Evolutionary conservation across 64 coral and sea anemone genomes (phyloP).

Genomic region (Montipora capricornis): DNA sequence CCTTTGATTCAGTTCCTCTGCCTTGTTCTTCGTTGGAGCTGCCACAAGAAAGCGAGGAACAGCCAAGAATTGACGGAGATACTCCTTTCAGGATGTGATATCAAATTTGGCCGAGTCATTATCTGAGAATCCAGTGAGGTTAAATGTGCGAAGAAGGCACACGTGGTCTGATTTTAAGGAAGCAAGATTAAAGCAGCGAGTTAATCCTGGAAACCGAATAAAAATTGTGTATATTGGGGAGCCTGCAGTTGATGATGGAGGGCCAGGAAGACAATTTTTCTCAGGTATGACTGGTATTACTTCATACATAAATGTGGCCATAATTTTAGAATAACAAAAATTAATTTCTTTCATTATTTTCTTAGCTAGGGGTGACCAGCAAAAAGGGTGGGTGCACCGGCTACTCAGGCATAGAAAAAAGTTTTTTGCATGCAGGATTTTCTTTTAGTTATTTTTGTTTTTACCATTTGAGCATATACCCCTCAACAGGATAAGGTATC

Average conservation of each 20-base stretch:
- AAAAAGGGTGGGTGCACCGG: too few species aligned
- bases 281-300: neutral
- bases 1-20: neutral
- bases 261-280: neutral
- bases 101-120: neutral
- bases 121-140: neutral
- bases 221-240: neutral
- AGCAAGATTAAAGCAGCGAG: neutral
- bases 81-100: neutral
- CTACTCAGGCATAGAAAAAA: too few species aligned
- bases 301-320: neutral
- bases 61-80: neutral
- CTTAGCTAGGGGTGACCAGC: too few species aligned
- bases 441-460: too few species aligned
- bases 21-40: neutral
- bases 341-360: neutral
- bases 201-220: neutral
- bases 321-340: neutral
- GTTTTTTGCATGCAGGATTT: too few species aligned
- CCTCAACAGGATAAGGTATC: too few species aligned
- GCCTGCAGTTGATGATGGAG: neutral
- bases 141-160: neutral
- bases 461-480: too few species aligned
- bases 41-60: neutral
- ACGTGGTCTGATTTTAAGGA: neutral